Base-by-base conservation (phyloP, 2,797 vertebrate genomes). In the Enoplosus armatus region DNA sequence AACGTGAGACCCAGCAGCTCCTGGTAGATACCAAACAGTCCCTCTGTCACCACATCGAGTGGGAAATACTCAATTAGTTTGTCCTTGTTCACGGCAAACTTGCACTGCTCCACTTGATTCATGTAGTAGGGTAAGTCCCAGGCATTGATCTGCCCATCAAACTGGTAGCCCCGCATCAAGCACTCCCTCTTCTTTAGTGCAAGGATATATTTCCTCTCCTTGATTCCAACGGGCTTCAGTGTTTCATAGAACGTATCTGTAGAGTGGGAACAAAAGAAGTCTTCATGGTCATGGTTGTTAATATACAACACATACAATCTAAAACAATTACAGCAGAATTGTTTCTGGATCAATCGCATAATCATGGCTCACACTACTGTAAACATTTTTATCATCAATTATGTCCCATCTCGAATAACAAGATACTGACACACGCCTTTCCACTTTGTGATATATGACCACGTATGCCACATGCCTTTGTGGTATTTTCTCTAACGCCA, bases 121-220 rank as follows among this genome's bases (percentile, higher is more conserved):
- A 98, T 97, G 85, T 97, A 99, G 85, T 98, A 99, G 55, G 96
- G 95, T 43, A 99, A 87, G 91, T 99, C 98, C 98, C 98, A 99
- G 3, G 97, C 97, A 10, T 97, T 96, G 90, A 99, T 96, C 92
- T 91, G 95, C 65, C 95, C 96, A 8, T 99, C 97, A n/a, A 94
- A 98, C 16, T 85, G 77, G 39, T 90, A 83, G 50, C 95, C 96
- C 91, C 78, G 94, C 92, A 96, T 96, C 90, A 95, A 66, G 80
- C 97, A 98, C 79, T 99, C 97, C 29, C 94, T 94, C 90, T 95
- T 95, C 93, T 99, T 99, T 79, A 99, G 93, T 0, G 94, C 91
- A 59, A 98, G 93, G 78, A 98, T 96, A 70, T 97, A 97, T 59
- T 93, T 90, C 83, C 96, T 96, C 91, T 99, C 97, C 75, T 96